Base-by-base conservation (phyloP, 1,140 invertebrate genomes). In the Zaprionus nigranus region DNA sequence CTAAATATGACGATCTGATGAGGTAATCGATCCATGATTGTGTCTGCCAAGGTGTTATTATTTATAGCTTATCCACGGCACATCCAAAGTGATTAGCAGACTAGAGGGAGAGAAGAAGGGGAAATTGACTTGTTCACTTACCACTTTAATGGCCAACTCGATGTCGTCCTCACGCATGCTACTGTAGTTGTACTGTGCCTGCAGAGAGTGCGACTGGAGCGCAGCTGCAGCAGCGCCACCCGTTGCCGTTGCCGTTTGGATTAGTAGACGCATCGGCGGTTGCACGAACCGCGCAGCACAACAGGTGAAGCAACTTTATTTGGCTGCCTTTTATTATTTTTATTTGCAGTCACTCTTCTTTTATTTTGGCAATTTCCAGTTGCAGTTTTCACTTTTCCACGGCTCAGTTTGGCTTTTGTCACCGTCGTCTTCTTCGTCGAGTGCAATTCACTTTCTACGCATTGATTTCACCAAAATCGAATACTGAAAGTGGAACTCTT, bases 131-230 rank as follows among this genome's bases (percentile, higher is more conserved):
- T 28, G 53, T 22, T 13, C 53, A 90, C 85, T 90, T 90, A 90
- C 91, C 86, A 96, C 96, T 95, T 98, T 98, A 92, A 98, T 96
- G 94, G 97, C 97, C 94, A 97, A 96, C 95, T 98, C 97, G 93
- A 98, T 95, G 93, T 98, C 97, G 94, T 98, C 97, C 94, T 98
- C 97, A 93, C 97, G 95, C 97, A 97, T 98, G 76, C 85, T 93
- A 59, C 81, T 90, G 79, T 90, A 90, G 66, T 85, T 90, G 79
- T 88, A 88, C 40, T 88, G 85, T 43, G 83, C 71, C 69, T 86
- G 81, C 74, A 81, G 76, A 57, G 81, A 82, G 67, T 83, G 81
- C 68, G 81, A 85, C 83, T 86, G 76, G 54, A 86, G 83, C 78
- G 82, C 84, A 73, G 81, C 72, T 70, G 84, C 81, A 75, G 85